Evolutionary conservation across 2,113 vertebrate species (phyloP), one percentile per base, ranked within the genome.

Genomic region (Trinectes maculatus): DNA sequence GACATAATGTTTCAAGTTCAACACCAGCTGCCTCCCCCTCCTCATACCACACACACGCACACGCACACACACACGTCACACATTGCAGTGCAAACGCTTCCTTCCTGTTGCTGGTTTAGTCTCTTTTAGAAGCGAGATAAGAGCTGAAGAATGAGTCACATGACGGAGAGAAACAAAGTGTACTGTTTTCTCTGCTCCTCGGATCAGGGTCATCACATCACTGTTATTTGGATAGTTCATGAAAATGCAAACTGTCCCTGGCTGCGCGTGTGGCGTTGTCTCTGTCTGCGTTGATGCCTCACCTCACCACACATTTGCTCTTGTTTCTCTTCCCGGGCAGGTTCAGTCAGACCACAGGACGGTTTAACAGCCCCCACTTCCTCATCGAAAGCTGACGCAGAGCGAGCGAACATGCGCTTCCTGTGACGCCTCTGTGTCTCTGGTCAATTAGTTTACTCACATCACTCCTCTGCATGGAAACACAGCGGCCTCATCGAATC

Each of bases 101-200:
- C 91, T 92, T 92, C 90, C 91, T 92, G 90, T 92, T 88, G 59
- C 86, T 79, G 71, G 63, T 87, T 88, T 79, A 72, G 84, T 83
- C 85, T 81, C 71, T 75, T 89, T 89, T 46, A 82, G 78, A 80
- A 71, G 54, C 54, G 19, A 83, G 91, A 91, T 91, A 92, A 92
- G 89, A 78, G 73, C 75, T 53, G 42, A 84, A 74, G 57, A 71
- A 52, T 34, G 29, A 79, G 65, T 80, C 43, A 7, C 55, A 34
- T 34, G 15, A 76, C 42, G 76, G 49, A 57, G 21, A 25, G 21
- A 53, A 19, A 56, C 22, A 34, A 57, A 69, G 42, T 19, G 43
- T 31, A 25, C 44, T 37, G 22, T 22, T 74, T 46, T 61, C 9
- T 44, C 21, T 8, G 36, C 22, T 8, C 47, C 34, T 73, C 25